phyloP scores from a whole-genome alignment of 2,113 vertebrate genomes.

The Tragelaphus strepsiceros region DNA sequence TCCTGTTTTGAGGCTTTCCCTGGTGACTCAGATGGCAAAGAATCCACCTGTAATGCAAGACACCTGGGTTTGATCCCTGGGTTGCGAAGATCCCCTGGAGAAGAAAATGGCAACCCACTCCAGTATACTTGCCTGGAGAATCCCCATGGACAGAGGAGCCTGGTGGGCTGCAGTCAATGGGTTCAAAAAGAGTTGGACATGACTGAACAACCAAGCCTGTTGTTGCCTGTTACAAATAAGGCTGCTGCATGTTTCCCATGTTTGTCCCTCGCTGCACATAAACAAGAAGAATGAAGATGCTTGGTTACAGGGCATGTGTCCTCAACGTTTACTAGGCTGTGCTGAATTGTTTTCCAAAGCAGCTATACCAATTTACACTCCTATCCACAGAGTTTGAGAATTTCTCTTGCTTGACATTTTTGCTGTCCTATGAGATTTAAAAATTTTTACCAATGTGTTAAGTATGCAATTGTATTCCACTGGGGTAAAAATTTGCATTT shows the following conservation, averaged over 20 bases:
- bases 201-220: neutral
- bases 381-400: neutral
- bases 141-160: neutral
- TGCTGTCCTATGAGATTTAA: neutral
- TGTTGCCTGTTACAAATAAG: neutral
- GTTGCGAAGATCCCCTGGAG: neutral
- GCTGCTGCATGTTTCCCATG: fast-evolving
- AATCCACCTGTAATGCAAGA: neutral
- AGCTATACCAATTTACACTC: neutral
- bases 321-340: neutral
- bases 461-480: neutral
- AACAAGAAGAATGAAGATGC: neutral
- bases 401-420: neutral
- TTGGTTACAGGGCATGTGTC: neutral
- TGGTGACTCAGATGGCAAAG: neutral
- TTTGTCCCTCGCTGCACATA: neutral
- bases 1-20: neutral
- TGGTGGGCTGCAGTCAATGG: neutral
- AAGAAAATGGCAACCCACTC: neutral
- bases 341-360: neutral
- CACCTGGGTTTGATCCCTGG: neutral
- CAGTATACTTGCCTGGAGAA: neutral
- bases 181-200: neutral
- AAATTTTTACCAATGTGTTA: neutral
- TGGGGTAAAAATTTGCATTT: neutral